Conservation (phyloP, 37 sponge, comb jelly and placozoan species). For the Halisarca cf. caerulea region DNA sequence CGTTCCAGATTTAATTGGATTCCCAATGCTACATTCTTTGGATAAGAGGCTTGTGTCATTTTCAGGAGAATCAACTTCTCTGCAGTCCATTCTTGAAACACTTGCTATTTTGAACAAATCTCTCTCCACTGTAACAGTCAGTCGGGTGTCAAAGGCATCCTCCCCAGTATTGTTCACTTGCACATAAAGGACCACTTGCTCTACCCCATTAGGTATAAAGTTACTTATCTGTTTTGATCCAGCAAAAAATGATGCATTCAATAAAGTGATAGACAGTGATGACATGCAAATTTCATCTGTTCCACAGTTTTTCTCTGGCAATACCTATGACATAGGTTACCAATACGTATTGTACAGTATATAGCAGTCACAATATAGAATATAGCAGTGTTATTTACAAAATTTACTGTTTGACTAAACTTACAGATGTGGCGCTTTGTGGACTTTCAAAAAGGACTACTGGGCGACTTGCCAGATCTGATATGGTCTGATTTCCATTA, state of each 20-base stretch:
- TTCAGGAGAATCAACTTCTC: no score
- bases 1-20: no score
- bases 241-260: background rate
- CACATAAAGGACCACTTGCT: background rate
- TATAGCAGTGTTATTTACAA: background rate
- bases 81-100: no score
- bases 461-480: slow-evolving; percentile 6
- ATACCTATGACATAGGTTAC: background rate
- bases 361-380: background rate
- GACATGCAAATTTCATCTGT: background rate
- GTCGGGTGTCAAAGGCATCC: background rate
- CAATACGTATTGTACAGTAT: background rate
- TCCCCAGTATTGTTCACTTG: slow-evolving; percentile 5
- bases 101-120: background rate
- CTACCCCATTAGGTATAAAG: background rate
- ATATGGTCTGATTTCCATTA: slow-evolving; percentile 20
- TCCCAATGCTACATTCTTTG: no score
- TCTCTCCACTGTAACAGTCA: background rate
- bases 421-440: background rate
- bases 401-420: background rate
- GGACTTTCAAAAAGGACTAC: background rate
- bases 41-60: no score
- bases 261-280: background rate
- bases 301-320: background rate
- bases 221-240: background rate